A percentile compares a stretch with the other conserved stretches of the same genome.
Evolutionary conservation across 2,888 invertebrate species (phyloP).

Genomic region (Margaritifera margaritifera): DNA sequence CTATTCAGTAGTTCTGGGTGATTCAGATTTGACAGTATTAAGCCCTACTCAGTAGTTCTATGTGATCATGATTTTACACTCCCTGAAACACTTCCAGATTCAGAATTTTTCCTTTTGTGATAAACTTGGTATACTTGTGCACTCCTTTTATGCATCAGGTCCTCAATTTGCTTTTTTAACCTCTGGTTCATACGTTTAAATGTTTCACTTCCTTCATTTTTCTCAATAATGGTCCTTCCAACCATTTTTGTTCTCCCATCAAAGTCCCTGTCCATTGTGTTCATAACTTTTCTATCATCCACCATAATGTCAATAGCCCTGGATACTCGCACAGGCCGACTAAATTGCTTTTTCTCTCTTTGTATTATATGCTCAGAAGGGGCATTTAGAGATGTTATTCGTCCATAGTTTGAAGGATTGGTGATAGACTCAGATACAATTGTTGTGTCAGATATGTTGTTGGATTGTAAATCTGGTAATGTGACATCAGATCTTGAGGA

Average conservation of each 20-base stretch:
- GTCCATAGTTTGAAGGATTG: conserved; percentile 28
- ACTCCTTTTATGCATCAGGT: conserved; percentile 34
- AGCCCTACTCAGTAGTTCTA: too few species aligned
- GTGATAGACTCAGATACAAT: too few species aligned
- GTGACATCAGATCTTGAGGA: too few species aligned
- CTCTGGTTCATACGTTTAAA: conserved; percentile 46
- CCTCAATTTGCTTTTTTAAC: conserved; percentile 44
- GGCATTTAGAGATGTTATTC: conserved; percentile 29
- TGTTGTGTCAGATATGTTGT: too few species aligned
- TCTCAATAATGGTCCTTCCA: conserved; percentile 40
- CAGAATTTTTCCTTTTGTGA: too few species aligned
- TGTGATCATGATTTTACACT: too few species aligned
- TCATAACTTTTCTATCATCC: conserved; percentile 49
- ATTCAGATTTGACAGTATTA: too few species aligned
- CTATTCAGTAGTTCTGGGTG: too few species aligned
- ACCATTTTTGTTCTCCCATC: conserved; percentile 38
- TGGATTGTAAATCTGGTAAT: too few species aligned
- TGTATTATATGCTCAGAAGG: conserved; percentile 18
- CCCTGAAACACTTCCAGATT: too few species aligned
- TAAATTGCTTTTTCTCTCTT: conserved; percentile 23
- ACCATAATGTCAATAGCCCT: conserved; percentile 52
- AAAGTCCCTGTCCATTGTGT: conserved; percentile 44
- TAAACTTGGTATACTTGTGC: conserved; percentile 4
- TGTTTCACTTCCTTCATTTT: conserved; percentile 39
- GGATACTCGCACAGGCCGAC: conserved; percentile 35